A percentile compares a stretch with the other conserved stretches of the same genome.
Conservation (phyloP, 35 echinoderm and acorn worm species). For the Acanthaster planci region DNA sequence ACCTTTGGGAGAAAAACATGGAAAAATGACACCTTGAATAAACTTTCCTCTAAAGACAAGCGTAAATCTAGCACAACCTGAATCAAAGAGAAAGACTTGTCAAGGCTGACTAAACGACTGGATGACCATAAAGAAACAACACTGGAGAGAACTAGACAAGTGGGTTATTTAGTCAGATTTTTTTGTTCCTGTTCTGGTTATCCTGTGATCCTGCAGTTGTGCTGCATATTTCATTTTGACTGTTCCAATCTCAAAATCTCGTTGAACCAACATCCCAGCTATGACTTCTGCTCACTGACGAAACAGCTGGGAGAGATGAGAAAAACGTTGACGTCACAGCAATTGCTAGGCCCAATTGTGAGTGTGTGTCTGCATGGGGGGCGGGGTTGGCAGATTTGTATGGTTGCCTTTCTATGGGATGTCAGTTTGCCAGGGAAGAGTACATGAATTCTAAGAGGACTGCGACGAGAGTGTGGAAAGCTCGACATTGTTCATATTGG, state of each 20-base stretch:
- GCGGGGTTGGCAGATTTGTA: conserved; percentile 5
- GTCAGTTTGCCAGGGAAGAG: conserved; percentile 2
- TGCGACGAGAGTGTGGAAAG: neutral
- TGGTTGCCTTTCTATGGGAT: conserved; percentile 2
- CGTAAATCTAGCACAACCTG: too few relatives aligned
- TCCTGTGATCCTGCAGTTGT: neutral
- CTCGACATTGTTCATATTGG: neutral
- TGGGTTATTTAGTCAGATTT: neutral
- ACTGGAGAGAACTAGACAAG: neutral
- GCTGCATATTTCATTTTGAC: conserved; percentile 25
- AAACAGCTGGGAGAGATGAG: neutral
- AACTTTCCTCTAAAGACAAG: too few relatives aligned
- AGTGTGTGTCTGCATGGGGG: neutral
- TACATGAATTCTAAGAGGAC: conserved; percentile 11
- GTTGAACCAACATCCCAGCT: neutral
- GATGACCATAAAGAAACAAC: neutral
- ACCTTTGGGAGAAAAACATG: too few relatives aligned
- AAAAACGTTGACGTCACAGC: neutral
- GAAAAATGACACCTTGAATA: too few relatives aligned
- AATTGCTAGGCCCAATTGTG: neutral
- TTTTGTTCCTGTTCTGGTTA: neutral
- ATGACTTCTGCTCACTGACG: neutral
- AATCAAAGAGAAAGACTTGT: neutral
- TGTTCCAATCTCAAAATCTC: neutral
- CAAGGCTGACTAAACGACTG: neutral